These are phyloP conservation scores for Ectemnius continuus DNA, from an alignment of 2,888 invertebrate species.

Conservation along the genomic window DNA sequence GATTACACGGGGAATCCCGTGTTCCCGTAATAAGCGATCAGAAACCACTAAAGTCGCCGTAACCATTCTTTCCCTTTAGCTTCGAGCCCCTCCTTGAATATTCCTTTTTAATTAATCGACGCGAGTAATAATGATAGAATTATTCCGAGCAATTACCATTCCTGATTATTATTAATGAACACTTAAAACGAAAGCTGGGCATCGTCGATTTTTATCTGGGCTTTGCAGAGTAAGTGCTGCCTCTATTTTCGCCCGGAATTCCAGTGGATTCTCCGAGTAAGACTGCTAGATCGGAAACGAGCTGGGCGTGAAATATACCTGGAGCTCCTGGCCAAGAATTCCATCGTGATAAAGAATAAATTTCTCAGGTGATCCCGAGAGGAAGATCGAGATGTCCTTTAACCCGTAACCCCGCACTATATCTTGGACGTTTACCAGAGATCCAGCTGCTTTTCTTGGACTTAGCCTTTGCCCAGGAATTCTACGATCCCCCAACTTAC, in stretches of 20 bases:
- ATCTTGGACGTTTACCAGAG: constrained; percentile 15
- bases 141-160: background rate
- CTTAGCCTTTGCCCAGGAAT: constrained; percentile 10
- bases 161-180: background rate
- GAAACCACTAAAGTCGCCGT: constrained; percentile 33
- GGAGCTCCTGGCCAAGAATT: background rate
- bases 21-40: constrained; percentile 44
- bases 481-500: background rate
- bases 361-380: constrained; percentile 25
- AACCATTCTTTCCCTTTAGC: constrained; percentile 1
- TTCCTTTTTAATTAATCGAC: background rate
- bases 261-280: no score
- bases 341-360: constrained; percentile 17
- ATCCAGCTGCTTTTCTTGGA: constrained; percentile 1
- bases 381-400: constrained; percentile 3
- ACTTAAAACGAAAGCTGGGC: no score
- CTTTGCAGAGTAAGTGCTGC: no score
- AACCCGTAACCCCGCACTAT: constrained; percentile 11
- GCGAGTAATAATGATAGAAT: constrained; percentile 5
- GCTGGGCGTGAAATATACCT: no score
- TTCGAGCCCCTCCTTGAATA: background rate
- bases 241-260: no score
- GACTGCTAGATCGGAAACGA: no score
- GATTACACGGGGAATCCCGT: constrained; percentile 45
- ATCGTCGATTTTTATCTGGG: no score